Evolutionary conservation across 2,888 invertebrate genomes (phyloP), one percentile per base, ranked within the genome.

Genomic region (Microplitis deprimator): DNA sequence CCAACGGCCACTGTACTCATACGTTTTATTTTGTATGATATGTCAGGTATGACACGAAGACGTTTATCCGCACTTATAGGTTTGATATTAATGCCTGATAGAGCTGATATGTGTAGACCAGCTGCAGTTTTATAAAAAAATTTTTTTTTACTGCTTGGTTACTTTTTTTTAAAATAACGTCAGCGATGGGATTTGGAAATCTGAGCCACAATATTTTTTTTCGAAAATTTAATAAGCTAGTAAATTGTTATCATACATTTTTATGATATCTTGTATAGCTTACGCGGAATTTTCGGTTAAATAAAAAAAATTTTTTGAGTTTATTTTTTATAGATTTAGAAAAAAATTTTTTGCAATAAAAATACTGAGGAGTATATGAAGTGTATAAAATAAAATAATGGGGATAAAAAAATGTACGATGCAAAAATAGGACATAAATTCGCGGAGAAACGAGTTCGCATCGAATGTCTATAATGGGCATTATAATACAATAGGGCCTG

Each of bases 401-500:
- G 10, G 40, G 65, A 20, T 72, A 79, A 79, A 73, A 68, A 50
- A 72, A 68, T 70, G 75, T 76, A 78, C 29, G 76, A 80, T 72
- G 76, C 65, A 69, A 74, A 60, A 75, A 73, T 68, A 77, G 60
- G 65, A 73, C 76, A 80, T 76, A 70, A 77, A 79, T 76, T 73
- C 76, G 41, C 73, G 68, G 69, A 60, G 68, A 50, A 64, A 73
- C 73, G 65, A 74, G 79, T 78, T 39, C 71, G 60, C 59, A 68
- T 77, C 73, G 76, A 79, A 76, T 73, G 76, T 75, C 77, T 78
- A 83, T 86, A 86, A 87, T 85, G 85, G 84, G 83, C 84, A 88
- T 88, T 88, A 88, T 83, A 88, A 88, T 88, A 88, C 88, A 88
- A 88, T 88, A 83, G 87, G 73, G 79, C 73, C 80, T 68, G 77